phyloP scores from a whole-genome alignment of 2,113 vertebrate species.

The Mormoops blainvillei region DNA sequence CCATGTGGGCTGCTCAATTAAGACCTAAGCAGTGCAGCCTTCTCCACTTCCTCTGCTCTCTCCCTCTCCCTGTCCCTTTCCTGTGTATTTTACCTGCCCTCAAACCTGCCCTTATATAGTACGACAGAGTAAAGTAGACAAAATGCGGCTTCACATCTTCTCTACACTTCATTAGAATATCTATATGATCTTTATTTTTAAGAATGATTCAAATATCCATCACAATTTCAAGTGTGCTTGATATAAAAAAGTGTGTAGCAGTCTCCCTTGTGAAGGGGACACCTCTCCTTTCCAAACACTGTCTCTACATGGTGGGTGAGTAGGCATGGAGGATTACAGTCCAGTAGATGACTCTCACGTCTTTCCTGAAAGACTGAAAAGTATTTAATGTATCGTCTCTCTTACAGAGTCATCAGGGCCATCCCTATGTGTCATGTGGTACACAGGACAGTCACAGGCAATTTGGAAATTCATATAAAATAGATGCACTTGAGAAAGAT shows the following conservation, averaged over 20 bases:
- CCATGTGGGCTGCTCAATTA: too few relatives aligned
- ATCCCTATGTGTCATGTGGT: rapidly evolving
- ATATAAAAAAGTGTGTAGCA: not conserved
- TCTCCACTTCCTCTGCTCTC: not conserved
- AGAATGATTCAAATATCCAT: not conserved
- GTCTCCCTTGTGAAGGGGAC: not conserved
- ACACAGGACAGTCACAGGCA: not conserved
- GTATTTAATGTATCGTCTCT: not conserved
- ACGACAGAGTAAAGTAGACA: not conserved
- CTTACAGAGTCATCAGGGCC: not conserved
- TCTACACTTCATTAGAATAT: not conserved
- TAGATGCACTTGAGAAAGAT: not conserved
- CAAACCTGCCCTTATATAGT: too few relatives aligned
- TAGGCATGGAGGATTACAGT: too few relatives aligned
- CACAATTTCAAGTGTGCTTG: not conserved
- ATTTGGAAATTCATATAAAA: not conserved
- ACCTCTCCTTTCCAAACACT: not conserved
- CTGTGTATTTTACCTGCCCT: not conserved
- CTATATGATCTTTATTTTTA: not conserved
- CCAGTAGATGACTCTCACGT: not conserved
- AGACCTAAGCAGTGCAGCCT: not conserved
- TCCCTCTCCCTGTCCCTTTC: rapidly evolving
- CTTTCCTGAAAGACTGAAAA: not conserved
- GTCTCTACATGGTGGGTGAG: not conserved
- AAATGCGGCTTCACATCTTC: not conserved